Base-by-base conservation (phyloP, 2,888 invertebrate species). In the Octodonta nipae region DNA sequence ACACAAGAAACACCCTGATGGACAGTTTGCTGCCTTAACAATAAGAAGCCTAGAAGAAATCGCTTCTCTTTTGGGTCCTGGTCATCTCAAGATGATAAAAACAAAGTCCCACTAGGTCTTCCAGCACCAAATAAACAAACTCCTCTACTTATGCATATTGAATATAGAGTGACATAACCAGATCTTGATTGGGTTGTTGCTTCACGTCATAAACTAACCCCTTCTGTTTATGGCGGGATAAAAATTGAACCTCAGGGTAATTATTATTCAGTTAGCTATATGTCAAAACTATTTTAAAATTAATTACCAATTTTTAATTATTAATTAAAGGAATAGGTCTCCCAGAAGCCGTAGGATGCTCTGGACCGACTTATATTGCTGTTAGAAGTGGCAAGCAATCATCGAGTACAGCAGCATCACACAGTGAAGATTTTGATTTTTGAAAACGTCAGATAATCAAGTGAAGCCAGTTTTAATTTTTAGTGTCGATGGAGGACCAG, bases 351-450 rank as follows among this genome's bases (percentile, higher is more conserved):
- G 30, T 28, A 22, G 26, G 22, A 28, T 58, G 54, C 42, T 50
- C 49, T 34, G 55, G 57, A 8, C 56, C 56, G 31, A 58, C 57
- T 25, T 58, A 48, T 36, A 38, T 53, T 22, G 44, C 44, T 29
- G 51, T 61, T 25, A 5, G 24, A 30, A 22, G 14, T 28, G 10
- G 32, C 17, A 17, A 29, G 16, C 28, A 26, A 12, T 12, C 20
- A 6, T 7, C 7, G 7, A 7, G 7, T 20, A 20, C 20, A 7
- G 20, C 20, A 20, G 20, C 6, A 20, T 20, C 20, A 7, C 20
- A 20, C 20, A n/a, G 7, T n/a, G 20, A 6, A 7, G 20, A 20
- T 20, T 20, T 20, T n/a, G n/a, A 20, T n/a, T n/a, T n/a, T n/a
- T n/a, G n/a, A n/a, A n/a, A n/a, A 20, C 6, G 6, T 20, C 20